These are phyloP conservation scores for Murina feae DNA, from an alignment of 2,113 vertebrate genomes.

Conservation along the genomic window DNA sequence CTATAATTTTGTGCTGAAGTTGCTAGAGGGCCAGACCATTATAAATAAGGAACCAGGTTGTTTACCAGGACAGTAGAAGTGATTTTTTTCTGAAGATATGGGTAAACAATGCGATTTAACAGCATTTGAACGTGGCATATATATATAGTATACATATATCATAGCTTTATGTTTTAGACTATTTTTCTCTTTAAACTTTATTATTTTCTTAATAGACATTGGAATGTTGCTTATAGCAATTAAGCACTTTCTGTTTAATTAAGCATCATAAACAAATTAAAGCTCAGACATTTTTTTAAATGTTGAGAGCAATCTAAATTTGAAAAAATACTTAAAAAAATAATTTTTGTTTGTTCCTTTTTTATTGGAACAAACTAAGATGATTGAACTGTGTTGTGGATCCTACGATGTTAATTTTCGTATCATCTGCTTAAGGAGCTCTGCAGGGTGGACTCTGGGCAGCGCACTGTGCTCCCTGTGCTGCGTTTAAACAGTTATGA, in stretches of 20 bases:
- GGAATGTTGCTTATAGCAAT: background rate
- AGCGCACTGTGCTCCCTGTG: accelerated
- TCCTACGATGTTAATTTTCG: background rate
- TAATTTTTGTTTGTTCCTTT: background rate
- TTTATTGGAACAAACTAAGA: background rate
- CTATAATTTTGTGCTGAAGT: no score
- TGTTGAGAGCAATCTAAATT: background rate
- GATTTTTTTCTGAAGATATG: no score
- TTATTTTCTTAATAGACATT: background rate
- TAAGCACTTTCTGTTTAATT: background rate
- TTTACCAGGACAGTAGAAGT: no score
- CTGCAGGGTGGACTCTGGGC: background rate
- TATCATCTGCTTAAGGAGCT: background rate
- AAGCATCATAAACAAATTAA: background rate
- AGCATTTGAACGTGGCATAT: no score
- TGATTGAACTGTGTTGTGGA: background rate
- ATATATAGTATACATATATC: no score
- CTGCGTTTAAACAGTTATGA: background rate
- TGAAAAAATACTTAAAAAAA: background rate
- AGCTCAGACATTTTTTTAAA: background rate
- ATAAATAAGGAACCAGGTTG: no score
- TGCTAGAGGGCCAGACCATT: no score
- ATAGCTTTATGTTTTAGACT: background rate
- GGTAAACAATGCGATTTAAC: no score
- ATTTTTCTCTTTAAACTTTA: background rate